Base-by-base conservation (phyloP, 1,140 invertebrate genomes). In the Luehdorfia chinensis region DNA sequence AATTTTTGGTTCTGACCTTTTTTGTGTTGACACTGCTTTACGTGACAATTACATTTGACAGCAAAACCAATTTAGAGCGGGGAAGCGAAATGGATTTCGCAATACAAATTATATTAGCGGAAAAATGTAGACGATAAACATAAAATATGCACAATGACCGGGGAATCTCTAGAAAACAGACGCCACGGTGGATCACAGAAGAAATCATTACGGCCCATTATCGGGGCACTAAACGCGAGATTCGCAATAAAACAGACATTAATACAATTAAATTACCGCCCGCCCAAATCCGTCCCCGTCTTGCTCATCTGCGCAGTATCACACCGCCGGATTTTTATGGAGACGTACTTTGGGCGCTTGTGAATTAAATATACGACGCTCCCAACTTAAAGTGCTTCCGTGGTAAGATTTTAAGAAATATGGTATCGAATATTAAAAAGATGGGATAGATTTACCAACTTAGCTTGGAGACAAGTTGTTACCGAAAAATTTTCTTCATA, bases 221-320 rank as follows among this genome's bases (percentile, higher is more conserved):
- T 74, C 69, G 55, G 39, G 51, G 52, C 64, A 75, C 53, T 75
- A 71, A 83, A 76, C 65, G 60, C 61, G 75, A 73, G 78, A 85
- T 84, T 85, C 75, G 76, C 77, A 71, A 75, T 85, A 83, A 85
- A 85, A 78, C 63, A 69, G 72, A 72, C 75, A 71, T 80, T 78
- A 83, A 76, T 75, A 78, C 62, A 83, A 85, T 83, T 74, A 74
- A 75, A 81, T 81, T 79, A 76, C 64, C 25, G 48, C 56, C 33
- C 27, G 39, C 18, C 58, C 50, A 57, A 84, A 73, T 84, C 66
- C 79, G 69, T 50, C 69, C 75, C 78, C 75, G 74, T 58, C 34
- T 31, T 55, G 58, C 71, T 84, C 78, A 80, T 85, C 81, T 85
- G 81, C 72, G 76, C 78, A 81, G 68, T 69, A 75, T 85, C 78